phyloP scores from a whole-genome alignment of 2,113 vertebrate genomes.

The Xerus inauris region DNA sequence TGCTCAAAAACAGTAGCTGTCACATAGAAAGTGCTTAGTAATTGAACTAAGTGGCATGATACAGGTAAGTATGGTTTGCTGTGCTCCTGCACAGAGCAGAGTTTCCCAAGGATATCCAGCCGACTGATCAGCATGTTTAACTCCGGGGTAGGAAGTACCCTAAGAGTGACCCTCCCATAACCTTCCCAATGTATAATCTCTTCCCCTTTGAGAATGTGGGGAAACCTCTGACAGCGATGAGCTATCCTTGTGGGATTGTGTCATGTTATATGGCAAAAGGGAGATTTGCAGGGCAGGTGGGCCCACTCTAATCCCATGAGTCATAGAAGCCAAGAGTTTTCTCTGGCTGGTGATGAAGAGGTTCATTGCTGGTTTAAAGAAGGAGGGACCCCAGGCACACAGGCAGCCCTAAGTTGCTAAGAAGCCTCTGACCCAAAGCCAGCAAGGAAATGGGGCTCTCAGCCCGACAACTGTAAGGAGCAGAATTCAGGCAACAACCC shows the following conservation, averaged over 20 bases:
- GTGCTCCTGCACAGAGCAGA: neutral
- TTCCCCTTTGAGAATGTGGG: neutral
- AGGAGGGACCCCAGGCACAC: neutral
- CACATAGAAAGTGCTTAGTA: neutral
- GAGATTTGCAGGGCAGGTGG: neutral
- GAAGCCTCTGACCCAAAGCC: neutral
- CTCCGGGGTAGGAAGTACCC: neutral
- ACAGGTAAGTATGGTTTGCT: neutral
- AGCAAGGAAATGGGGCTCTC: neutral
- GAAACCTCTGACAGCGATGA: neutral
- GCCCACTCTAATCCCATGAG: neutral
- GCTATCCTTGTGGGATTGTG: neutral
- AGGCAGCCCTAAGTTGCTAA: neutral
- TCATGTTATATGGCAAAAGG: neutral
- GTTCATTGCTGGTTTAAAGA: neutral
- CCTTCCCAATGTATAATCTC: neutral
- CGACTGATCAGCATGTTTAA: neutral
- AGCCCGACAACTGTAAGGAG: neutral
- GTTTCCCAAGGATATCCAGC: neutral
- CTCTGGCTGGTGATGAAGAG: neutral
- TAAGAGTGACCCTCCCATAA: neutral
- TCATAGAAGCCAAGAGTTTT: neutral
- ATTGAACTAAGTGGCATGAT: neutral
- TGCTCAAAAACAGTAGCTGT: neutral
- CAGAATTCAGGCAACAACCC: neutral